Evolutionary conservation across 2,113 vertebrate species (phyloP), one percentile per base, ranked within the genome.

Genomic region (Hiodon alosoides): DNA sequence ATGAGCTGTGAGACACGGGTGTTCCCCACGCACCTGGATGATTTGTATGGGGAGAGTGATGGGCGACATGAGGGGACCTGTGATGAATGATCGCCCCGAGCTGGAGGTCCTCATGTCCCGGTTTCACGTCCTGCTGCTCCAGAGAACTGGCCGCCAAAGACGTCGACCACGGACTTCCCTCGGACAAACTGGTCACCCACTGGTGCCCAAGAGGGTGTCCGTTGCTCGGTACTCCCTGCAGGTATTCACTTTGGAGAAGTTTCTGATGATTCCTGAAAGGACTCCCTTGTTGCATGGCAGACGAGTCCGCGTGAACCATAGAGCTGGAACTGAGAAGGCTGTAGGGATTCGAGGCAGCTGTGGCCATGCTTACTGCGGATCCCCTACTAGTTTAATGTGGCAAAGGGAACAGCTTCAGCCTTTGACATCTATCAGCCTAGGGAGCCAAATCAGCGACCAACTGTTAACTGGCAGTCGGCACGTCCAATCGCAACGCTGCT

Each of bases 261-360:
- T 97, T 97, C 86, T 94, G 95, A 80, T 95, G 94, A 72, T 90
- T 93, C 78, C 95, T 92, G 88, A 95, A 98, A 80, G 94, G 93
- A 84, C 94, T 94, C n/a, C 93, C 95, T 77, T 94, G 95, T 92
- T 96, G 95, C 95, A 96, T 96, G 87, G 90, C 90, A 82, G 93
- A 90, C 80, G 92, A 91, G 84, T 96, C 95, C 73, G 93, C 91
- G 86, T 95, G 94, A 83, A 95, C 93, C 88, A 97, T 88, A 84
- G 94, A 90, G 78, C 91, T 90, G 82, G 93, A 92, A 87, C 86
- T 92, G 83, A 97, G 94, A 81, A 98, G 90, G 91, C 94, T 94
- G 90, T 98, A 96, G 91, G 94, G 95, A 92, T 94, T 96, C 83
- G 95, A 95, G 84, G 95, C 95, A 91, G 96, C 94, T 90, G 96